Evolutionary conservation across 2,113 vertebrate species (phyloP), one percentile per base, ranked within the genome.

Genomic region (Sinocyclocheilus anophthalmus): DNA sequence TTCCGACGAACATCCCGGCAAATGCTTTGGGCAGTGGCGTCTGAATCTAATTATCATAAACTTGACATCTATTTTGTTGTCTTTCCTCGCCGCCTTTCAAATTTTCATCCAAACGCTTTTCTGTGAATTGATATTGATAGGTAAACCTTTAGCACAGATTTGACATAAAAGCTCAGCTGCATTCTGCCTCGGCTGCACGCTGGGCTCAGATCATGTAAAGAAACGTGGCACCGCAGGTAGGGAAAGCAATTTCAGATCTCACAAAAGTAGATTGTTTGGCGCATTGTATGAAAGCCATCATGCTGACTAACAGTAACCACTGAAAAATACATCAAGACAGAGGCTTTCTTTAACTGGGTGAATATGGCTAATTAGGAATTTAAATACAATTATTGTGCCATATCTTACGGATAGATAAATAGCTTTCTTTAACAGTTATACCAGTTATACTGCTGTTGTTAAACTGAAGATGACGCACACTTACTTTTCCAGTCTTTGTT

Each of bases 31-130:
- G 16, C 63, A 82, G 53, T 37, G 65, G 24, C 6, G 0, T 67
- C 45, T 50, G 63, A 30, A 82, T 82, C 11, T 2, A 69, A 69
- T 82, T 82, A 80, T 61, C 20, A 76, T 63, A 61, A 80, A 72
- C 69, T 61, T 37, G 22, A 73, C 63, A 82, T 65, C 13, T 84
- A 39, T 88, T 26, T 8, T 84, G 33, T 81, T 87, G 81, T 50
- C 63, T 37, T 79, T 57, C 39, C 70, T 76, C 55, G 57, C 57
- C 50, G 85, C 11, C 24, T 80, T 86, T 42, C 45, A 83, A 83
- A 84, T 85, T 90, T 86, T 86, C 1, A 82, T 76, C 42, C 81
- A 86, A 72, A 48, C 37, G 30, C 80, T 90, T 89, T 85, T 89
- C 81, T 37, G 63, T 86, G 45, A 79, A 85, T 84, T 88, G 78